These are phyloP conservation scores for Esperia sulphurella DNA, from an alignment of 2,888 invertebrate species.

Conservation along the genomic window DNA sequence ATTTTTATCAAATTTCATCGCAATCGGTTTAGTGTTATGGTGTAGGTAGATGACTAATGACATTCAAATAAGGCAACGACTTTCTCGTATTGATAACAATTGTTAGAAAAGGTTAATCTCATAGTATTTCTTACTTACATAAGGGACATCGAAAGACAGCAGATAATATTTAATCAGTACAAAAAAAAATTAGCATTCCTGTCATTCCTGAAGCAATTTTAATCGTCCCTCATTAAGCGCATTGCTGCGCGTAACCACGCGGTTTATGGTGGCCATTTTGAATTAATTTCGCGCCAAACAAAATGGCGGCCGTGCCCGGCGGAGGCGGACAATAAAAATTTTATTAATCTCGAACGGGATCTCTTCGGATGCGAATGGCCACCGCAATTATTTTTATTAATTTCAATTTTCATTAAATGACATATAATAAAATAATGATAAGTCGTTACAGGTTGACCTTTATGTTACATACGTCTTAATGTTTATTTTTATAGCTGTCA, in stretches of 20 bases:
- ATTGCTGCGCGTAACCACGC: constrained; percentile 61
- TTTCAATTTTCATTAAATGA: constrained; percentile 26
- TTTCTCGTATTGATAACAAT: too few species aligned
- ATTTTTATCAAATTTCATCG: too few species aligned
- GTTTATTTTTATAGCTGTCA: too few species aligned
- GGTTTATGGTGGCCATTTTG: constrained; percentile 66
- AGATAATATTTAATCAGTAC: constrained; percentile 21
- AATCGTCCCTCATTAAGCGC: constrained; percentile 71
- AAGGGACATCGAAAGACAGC: constrained; percentile 1
- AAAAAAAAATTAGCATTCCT: constrained; percentile 50
- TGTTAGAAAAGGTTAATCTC: too few species aligned
- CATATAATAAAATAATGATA: constrained; percentile 4
- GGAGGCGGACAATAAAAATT: constrained; percentile 51
- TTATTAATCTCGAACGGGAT: constrained; percentile 60
- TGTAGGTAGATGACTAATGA: too few species aligned
- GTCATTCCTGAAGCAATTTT: constrained; percentile 59
- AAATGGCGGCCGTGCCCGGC: constrained; percentile 48
- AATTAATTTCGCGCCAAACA: constrained; percentile 69
- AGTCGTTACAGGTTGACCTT: neutral
- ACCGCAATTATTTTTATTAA: constrained; percentile 45
- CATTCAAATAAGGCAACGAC: too few species aligned
- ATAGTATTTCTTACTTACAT: too few species aligned
- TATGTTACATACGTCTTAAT: too few species aligned
- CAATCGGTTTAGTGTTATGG: too few species aligned
- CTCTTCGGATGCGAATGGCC: constrained; percentile 37